Evolutionary conservation across 2,888 invertebrate genomes (phyloP).

Genomic region (Thecophora atra): DNA sequence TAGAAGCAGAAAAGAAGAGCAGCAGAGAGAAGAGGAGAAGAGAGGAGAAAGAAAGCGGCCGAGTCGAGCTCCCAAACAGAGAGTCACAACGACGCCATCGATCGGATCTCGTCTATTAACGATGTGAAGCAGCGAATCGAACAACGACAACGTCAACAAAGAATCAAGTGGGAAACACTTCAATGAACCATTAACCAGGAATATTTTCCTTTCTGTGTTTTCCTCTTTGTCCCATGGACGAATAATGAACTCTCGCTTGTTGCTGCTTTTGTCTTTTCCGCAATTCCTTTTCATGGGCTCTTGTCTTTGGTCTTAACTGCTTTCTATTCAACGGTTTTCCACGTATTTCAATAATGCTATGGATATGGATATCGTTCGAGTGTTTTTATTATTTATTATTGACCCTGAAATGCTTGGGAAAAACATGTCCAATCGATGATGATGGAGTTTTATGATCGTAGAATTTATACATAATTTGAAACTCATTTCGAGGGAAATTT

Average conservation of each 20-base stretch:
- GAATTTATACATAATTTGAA: too few species aligned
- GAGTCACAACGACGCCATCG: not conserved
- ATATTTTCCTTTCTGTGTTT: not conserved
- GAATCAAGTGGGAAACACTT: slow-evolving; percentile 15
- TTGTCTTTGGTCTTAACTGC: not conserved
- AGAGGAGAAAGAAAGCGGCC: not conserved
- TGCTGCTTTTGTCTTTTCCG: slow-evolving; percentile 4
- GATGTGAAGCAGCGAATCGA: slow-evolving; percentile 17
- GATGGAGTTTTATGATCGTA: not conserved
- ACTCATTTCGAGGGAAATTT: too few species aligned
- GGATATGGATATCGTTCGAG: not conserved
- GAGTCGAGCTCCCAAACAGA: too few species aligned
- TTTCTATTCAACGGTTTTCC: slow-evolving; percentile 20
- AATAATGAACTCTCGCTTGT: not conserved
- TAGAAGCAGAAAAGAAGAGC: not conserved
- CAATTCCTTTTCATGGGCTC: not conserved
- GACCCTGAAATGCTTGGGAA: not conserved
- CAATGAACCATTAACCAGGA: slow-evolving; percentile 5
- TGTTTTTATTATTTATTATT: not conserved
- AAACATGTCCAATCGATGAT: not conserved
- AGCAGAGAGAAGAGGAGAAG: not conserved
- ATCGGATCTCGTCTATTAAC: not conserved
- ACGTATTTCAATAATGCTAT: slow-evolving; percentile 10
- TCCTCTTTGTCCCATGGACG: slow-evolving; percentile 22
- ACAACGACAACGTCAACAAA: not conserved